phyloP scores from a whole-genome alignment of 2,797 vertebrate species.

The Columba guinea region DNA sequence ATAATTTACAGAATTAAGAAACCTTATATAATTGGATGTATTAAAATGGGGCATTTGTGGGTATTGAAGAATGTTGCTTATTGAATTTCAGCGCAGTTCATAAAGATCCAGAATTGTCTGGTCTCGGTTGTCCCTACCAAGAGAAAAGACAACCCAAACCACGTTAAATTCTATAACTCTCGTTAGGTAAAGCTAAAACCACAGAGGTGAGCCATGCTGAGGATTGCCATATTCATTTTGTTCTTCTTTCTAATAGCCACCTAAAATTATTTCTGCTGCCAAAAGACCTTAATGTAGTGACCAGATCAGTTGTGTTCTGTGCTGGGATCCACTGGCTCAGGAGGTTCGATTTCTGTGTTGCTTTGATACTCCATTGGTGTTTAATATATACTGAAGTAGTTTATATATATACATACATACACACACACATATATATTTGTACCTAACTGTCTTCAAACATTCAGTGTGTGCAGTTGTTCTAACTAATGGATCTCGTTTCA shows the following conservation, averaged over 20 bases:
- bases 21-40: neutral
- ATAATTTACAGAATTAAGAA: neutral
- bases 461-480: neutral
- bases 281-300: neutral
- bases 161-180: accelerated
- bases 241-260: neutral
- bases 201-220: neutral
- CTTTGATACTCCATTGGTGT: neutral
- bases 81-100: neutral
- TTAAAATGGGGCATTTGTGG: neutral
- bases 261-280: neutral
- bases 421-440: neutral
- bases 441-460: neutral
- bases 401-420: neutral
- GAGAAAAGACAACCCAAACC: neutral
- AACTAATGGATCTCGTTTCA: neutral
- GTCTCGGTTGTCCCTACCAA: neutral
- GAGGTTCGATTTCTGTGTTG: neutral
- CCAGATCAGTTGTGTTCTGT: neutral
- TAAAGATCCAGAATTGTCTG: neutral
- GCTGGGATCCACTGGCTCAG: neutral
- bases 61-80: neutral
- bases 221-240: neutral
- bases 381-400: neutral
- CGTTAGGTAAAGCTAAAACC: neutral